phyloP scores from a whole-genome alignment of 2,113 vertebrate genomes.

The Callipepla californica region DNA sequence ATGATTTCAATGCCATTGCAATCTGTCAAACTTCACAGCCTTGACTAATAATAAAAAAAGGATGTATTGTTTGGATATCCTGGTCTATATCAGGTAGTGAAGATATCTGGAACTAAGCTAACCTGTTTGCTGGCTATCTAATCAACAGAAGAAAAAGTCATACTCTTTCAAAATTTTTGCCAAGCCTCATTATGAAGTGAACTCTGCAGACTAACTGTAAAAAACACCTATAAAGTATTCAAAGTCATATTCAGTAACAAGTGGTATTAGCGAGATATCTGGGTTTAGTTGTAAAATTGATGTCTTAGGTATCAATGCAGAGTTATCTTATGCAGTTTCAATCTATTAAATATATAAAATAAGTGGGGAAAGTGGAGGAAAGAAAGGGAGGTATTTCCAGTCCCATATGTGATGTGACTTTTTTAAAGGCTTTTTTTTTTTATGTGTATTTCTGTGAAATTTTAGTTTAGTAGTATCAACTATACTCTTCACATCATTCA shows the following conservation, averaged over 20 bases:
- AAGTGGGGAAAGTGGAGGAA: neutral
- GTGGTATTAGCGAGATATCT: neutral
- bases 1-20: neutral
- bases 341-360: neutral
- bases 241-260: neutral
- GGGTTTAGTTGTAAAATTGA: neutral
- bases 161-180: neutral
- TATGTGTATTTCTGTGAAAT: neutral
- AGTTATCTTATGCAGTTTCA: neutral
- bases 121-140: neutral
- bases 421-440: neutral
- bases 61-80: neutral
- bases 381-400: neutral
- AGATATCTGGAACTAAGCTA: neutral
- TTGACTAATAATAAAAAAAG: neutral
- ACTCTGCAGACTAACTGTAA: neutral
- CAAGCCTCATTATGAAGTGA: neutral
- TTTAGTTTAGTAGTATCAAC: neutral
- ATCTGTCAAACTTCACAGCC: neutral
- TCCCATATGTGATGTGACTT: accelerated
- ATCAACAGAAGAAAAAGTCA: neutral
- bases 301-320: neutral
- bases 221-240: neutral
- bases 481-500: neutral
- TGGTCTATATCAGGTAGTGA: neutral